Conservation (phyloP, 2,888 invertebrate species). For the Chymomyza procnemis region DNA sequence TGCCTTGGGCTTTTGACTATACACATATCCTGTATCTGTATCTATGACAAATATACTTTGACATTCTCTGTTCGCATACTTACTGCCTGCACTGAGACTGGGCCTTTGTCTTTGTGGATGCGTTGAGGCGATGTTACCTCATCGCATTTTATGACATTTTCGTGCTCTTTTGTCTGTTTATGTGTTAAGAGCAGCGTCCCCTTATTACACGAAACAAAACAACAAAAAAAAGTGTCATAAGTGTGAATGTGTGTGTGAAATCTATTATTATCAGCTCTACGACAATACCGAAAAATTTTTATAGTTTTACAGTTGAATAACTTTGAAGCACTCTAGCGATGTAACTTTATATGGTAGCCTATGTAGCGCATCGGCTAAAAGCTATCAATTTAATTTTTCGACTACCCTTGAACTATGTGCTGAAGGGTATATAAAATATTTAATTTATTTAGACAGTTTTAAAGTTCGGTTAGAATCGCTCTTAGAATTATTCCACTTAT, state of each 20-base stretch:
- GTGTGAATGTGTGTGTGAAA: conserved; percentile 54
- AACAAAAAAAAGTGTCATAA: conserved; percentile 5
- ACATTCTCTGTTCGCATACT: conserved; percentile 1
- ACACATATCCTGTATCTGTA: conserved; percentile 14
- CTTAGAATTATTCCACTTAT: too few relatives aligned
- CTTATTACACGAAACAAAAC: not conserved
- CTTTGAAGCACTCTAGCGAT: conserved; percentile 1
- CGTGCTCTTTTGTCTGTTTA: conserved; percentile 22
- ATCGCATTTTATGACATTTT: conserved; percentile 44
- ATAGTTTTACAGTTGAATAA: conserved; percentile 51
- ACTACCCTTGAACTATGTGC: too few relatives aligned
- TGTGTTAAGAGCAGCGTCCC: not conserved
- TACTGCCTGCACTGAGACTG: not conserved
- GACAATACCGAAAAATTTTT: conserved; percentile 42
- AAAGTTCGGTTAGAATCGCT: too few relatives aligned
- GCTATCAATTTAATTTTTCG: not conserved
- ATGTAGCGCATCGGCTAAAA: not conserved
- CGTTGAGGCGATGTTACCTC: conserved; percentile 29
- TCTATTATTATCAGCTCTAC: conserved; percentile 47
- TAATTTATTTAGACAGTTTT: too few relatives aligned
- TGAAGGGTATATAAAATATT: too few relatives aligned
- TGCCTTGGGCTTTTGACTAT: not conserved
- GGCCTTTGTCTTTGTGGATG: conserved; percentile 23
- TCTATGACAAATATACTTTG: conserved; percentile 51
- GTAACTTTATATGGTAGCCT: not conserved